phyloP scores from a whole-genome alignment of 2,888 invertebrate genomes.

The Scrobipalpa costella region DNA sequence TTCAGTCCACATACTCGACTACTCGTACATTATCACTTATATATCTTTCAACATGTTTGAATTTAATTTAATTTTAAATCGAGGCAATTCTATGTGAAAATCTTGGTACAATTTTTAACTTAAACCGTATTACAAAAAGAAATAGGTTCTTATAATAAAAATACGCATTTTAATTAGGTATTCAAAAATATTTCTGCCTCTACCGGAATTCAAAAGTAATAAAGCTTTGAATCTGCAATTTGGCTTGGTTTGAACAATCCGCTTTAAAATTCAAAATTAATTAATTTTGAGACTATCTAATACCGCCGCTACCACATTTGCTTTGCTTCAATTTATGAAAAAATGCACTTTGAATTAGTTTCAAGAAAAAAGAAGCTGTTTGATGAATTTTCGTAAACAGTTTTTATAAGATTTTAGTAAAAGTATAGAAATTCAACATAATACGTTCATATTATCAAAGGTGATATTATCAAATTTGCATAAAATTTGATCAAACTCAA shows the following conservation, averaged over 20 bases:
- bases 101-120: too few species aligned
- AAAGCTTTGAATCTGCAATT: constrained; percentile 34
- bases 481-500: too few species aligned
- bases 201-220: constrained; percentile 35
- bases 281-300: constrained; percentile 34
- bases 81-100: too few species aligned
- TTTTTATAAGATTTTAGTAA: too few species aligned
- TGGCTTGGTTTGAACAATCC: constrained; percentile 24
- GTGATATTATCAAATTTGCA: too few species aligned
- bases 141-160: too few species aligned
- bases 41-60: not conserved
- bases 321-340: constrained; percentile 46
- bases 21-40: not conserved
- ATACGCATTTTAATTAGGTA: not conserved
- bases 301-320: constrained; percentile 55
- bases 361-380: not conserved
- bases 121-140: too few species aligned
- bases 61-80: not conserved
- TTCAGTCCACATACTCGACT: not conserved
- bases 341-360: constrained; percentile 2
- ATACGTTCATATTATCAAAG: not conserved
- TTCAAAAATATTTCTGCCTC: constrained; percentile 54
- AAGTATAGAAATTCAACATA: not conserved
- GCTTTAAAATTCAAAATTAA: constrained; percentile 43
- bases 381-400: not conserved